Conservation (phyloP, 2,888 invertebrate species). For the Arenicola marina region DNA sequence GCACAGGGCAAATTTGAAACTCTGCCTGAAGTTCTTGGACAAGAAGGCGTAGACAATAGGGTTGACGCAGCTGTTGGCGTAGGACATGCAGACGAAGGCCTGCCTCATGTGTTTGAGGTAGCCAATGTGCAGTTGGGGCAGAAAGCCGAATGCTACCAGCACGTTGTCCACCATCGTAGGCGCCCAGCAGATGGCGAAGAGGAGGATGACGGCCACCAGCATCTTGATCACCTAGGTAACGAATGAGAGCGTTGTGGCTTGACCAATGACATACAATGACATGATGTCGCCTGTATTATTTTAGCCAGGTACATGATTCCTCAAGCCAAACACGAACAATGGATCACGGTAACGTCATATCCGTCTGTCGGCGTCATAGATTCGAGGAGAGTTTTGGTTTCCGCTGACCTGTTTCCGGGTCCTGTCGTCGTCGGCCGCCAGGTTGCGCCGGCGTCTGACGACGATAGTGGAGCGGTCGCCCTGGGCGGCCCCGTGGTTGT, state of each 20-base stretch:
- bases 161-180: constrained; percentile 72
- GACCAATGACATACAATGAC: too few relatives aligned
- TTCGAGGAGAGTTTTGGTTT: too few relatives aligned
- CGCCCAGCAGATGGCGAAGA: constrained; percentile 74
- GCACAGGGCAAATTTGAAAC: constrained; percentile 43
- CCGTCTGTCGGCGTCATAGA: too few relatives aligned
- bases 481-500: too few relatives aligned
- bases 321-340: too few relatives aligned
- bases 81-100: constrained; percentile 71
- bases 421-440: background rate
- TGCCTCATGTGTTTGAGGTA: constrained; percentile 68
- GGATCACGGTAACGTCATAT: too few relatives aligned
- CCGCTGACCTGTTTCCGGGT: background rate
- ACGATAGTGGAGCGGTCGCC: too few relatives aligned
- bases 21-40: constrained; percentile 71
- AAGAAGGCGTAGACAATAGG: constrained; percentile 77
- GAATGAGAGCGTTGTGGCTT: too few relatives aligned
- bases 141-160: constrained; percentile 68
- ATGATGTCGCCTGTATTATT: too few relatives aligned
- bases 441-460: too few relatives aligned
- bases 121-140: constrained; percentile 65
- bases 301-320: too few relatives aligned
- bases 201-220: constrained; percentile 72
- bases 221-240: constrained; percentile 77
- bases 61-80: constrained; percentile 75